These are phyloP conservation scores for Rhea americana DNA, from an alignment of 2,113 vertebrate genomes.

Conservation along the genomic window DNA sequence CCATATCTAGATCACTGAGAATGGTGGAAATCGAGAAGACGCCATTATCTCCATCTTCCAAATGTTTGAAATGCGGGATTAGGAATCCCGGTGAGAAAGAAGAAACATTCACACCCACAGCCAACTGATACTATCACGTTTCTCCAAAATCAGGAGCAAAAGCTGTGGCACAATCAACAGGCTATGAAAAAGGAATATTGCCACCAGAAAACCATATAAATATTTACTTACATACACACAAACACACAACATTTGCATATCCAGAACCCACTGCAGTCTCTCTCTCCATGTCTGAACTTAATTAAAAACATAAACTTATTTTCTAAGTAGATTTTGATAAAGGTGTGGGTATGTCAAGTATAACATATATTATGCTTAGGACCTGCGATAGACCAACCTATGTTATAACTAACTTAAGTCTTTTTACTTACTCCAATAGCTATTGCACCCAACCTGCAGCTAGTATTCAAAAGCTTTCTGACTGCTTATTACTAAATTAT, in stretches of 20 bases:
- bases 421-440: not conserved
- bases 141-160: not conserved
- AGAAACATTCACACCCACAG: not conserved
- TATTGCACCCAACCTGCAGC: not conserved
- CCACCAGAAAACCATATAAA: not conserved
- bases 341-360: not conserved
- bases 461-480: not conserved
- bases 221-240: not conserved
- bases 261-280: not conserved
- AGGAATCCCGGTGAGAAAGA: not conserved
- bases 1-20: not conserved
- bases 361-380: not conserved
- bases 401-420: not conserved
- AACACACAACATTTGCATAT: not conserved
- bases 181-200: not conserved
- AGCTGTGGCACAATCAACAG: not conserved
- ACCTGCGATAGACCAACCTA: not conserved
- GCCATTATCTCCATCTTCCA: fast-evolving
- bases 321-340: not conserved
- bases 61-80: not conserved
- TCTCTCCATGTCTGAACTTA: not conserved
- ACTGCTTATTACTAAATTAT: conserved; percentile 11
- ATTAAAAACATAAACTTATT: not conserved
- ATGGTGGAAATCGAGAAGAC: not conserved
- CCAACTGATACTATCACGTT: not conserved